These are phyloP conservation scores for Malthinus flaveolus DNA, from an alignment of 2,888 invertebrate genomes.

Conservation along the genomic window DNA sequence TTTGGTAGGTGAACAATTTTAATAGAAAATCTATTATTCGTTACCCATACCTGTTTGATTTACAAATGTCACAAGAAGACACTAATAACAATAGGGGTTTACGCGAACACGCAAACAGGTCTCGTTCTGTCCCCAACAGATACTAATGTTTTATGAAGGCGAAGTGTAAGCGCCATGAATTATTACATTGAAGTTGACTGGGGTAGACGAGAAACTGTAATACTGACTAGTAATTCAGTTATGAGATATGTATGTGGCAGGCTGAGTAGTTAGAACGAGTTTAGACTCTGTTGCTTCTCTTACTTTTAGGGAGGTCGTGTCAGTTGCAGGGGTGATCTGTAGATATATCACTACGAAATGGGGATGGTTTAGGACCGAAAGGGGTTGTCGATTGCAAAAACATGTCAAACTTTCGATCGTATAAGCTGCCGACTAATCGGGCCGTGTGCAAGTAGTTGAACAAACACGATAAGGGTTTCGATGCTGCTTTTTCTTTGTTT, in stretches of 20 bases:
- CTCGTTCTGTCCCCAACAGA: conserved; percentile 28
- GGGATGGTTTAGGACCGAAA: conserved; percentile 19
- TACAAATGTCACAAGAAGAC: conserved; percentile 19
- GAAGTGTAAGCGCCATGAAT: conserved; percentile 33
- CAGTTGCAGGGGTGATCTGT: conserved; percentile 29
- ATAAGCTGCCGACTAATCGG: conserved; percentile 36
- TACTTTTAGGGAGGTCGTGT: conserved; percentile 20
- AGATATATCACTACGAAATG: conserved; percentile 27
- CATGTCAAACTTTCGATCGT: conserved; percentile 34
- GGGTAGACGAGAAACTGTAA: conserved; percentile 35
- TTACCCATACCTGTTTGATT: conserved; percentile 22
- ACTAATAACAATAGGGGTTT: conserved; percentile 21
- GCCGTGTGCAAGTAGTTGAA: conserved; percentile 36
- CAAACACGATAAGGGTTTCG: conserved; percentile 36
- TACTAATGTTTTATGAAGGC: conserved; percentile 30
- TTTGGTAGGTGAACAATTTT: too few species aligned
- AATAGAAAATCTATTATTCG: neutral
- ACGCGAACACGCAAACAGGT: conserved; percentile 27
- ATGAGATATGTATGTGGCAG: conserved; percentile 40
- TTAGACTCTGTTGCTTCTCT: conserved; percentile 27
- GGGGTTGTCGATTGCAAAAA: conserved; percentile 34
- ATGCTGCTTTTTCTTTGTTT: conserved; percentile 30
- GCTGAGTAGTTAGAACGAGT: conserved; percentile 27
- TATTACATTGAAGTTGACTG: conserved; percentile 36
- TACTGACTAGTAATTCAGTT: conserved; percentile 38